Evolutionary conservation across 2,797 vertebrate genomes (phyloP).

Genomic region (Clamator glandarius): DNA sequence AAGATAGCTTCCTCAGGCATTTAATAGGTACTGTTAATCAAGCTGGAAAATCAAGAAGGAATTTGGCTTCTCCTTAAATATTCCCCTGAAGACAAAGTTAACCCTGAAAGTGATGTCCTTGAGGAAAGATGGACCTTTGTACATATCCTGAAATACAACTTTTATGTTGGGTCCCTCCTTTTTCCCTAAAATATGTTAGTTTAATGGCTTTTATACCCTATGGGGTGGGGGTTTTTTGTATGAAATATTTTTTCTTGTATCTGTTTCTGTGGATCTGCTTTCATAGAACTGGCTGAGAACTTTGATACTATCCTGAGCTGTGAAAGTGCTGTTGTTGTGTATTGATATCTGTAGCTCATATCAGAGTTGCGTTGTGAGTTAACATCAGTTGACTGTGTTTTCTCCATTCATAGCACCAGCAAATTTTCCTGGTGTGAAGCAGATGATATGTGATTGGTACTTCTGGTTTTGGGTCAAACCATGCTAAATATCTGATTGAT

Average conservation of each 20-base stretch:
- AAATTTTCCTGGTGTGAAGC: background rate
- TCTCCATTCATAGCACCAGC: accelerated
- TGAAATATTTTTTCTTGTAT: background rate
- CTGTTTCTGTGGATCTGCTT: background rate
- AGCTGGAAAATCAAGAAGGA: background rate
- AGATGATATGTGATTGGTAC: accelerated
- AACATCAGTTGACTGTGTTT: background rate
- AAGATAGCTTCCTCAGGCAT: background rate
- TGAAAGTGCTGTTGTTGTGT: accelerated
- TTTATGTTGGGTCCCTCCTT: background rate
- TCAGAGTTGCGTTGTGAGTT: background rate
- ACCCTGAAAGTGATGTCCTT: background rate
- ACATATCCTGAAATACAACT: background rate
- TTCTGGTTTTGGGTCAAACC: background rate
- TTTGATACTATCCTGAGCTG: background rate
- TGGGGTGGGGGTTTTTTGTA: accelerated
- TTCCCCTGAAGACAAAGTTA: background rate
- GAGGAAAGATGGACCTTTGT: background rate
- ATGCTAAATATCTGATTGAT: background rate
- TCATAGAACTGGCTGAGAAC: background rate
- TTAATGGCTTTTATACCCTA: background rate
- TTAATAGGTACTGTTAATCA: constrained; percentile 10
- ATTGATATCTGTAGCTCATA: background rate
- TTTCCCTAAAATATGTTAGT: background rate
- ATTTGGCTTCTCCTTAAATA: background rate